Evolutionary conservation across 2,888 invertebrate species (phyloP).

Genomic region (Brassicogethes aeneus): DNA sequence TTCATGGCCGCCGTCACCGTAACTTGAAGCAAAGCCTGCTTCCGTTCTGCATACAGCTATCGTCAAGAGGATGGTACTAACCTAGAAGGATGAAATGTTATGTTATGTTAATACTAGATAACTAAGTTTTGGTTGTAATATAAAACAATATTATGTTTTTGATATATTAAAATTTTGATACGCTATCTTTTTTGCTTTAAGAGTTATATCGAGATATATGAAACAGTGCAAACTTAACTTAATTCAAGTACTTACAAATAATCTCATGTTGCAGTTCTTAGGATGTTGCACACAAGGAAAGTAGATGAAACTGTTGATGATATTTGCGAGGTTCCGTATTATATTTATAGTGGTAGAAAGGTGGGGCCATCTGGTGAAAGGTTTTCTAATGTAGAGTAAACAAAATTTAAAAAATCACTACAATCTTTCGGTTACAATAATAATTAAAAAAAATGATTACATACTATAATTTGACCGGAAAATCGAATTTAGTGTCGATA

Average conservation of each 20-base stretch:
- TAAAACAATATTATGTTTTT: no score
- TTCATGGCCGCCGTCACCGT: slow-evolving; percentile 2
- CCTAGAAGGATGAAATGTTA: slow-evolving; percentile 6
- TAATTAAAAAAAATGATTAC: neutral
- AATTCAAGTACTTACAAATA: slow-evolving; percentile 29
- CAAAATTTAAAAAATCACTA: neutral
- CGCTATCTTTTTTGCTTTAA: no score
- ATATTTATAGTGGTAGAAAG: slow-evolving; percentile 28
- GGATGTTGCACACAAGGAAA: slow-evolving; percentile 22
- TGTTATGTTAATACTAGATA: no score
- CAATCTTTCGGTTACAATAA: neutral
- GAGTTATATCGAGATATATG: no score
- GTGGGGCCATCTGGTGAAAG: slow-evolving; percentile 29
- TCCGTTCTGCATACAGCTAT: slow-evolving; percentile 7
- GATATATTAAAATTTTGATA: no score
- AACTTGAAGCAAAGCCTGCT: slow-evolving; percentile 15
- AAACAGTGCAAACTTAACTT: no score
- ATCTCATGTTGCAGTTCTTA: slow-evolving; percentile 23
- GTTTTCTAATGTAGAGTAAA: slow-evolving; percentile 12
- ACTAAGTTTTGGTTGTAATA: no score
- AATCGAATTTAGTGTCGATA: no score
- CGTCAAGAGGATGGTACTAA: slow-evolving; percentile 10
- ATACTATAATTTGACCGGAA: no score
- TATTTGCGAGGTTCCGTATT: slow-evolving; percentile 16
- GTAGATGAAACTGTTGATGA: slow-evolving; percentile 29